Evolutionary conservation across 2,797 vertebrate genomes (phyloP).

Genomic region (Channallabes apus): DNA sequence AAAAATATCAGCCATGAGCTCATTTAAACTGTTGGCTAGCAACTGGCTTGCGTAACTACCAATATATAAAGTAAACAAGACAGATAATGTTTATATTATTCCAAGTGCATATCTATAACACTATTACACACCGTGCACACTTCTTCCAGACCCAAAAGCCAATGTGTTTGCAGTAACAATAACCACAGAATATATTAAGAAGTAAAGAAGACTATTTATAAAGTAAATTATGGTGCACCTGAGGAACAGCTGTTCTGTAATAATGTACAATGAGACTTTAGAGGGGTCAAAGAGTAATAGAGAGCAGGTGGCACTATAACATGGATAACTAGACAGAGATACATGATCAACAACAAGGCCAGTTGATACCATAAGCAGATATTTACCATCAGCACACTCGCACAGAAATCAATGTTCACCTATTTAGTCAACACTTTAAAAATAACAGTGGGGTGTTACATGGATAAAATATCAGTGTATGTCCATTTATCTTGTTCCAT

Average conservation of each 20-base stretch:
- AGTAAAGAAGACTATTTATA: background rate
- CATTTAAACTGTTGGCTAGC: conserved; percentile 45
- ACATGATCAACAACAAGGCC: background rate
- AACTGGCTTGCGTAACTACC: conserved; percentile 38
- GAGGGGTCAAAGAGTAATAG: conserved; percentile 13
- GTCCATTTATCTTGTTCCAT: background rate
- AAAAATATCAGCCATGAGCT: conserved; percentile 48
- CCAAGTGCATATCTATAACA: background rate
- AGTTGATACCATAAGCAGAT: background rate
- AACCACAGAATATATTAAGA: background rate
- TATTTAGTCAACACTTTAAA: background rate
- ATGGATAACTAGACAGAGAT: background rate
- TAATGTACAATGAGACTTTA: conserved; percentile 4
- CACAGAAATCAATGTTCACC: background rate
- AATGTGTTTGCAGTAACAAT: background rate
- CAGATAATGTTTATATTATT: conserved; percentile 26
- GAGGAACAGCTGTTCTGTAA: background rate
- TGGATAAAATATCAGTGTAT: background rate
- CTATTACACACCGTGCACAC: background rate
- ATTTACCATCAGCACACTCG: background rate
- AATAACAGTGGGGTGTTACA: background rate
- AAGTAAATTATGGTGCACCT: background rate
- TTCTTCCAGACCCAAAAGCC: conserved; percentile 1
- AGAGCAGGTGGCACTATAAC: conserved; percentile 18
- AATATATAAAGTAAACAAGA: conserved; percentile 46